Evolutionary conservation across 1,140 invertebrate genomes (phyloP), one percentile per base, ranked within the genome.

Genomic region (Vollenhovia emeryi): DNA sequence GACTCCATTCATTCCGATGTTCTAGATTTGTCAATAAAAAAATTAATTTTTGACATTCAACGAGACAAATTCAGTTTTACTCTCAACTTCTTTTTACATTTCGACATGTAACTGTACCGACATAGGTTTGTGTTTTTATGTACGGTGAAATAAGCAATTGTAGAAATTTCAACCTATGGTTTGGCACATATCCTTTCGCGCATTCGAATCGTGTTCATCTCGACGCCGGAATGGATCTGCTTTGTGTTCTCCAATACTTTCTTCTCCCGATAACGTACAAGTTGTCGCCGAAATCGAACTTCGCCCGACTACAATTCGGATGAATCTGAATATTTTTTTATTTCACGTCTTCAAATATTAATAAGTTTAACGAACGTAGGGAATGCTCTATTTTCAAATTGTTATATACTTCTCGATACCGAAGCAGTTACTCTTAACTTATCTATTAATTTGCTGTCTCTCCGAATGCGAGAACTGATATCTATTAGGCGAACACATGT

Each of bases 201-300:
- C 33, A 74, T 74, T 74, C 27, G 18, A 62, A 18, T 62, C 57
- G 40, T 40, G 57, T 76, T 18, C 18, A 62, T 6, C 4, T 57
- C 50, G n/a, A 57, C n/a, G 69, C 50, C 69, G 11, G 33, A 15
- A 74, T 74, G 21, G 33, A 74, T 33, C 50, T 73, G 50, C 15
- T 13, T 43, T 11, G 7, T 18, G 40, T 75, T 71, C 8, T 59
- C 18, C 11, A 24, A 78, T 48, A 50, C 6, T 78, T 78, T 48
- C 33, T 30, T 13, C 13, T 24, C 18, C 11, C 24, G 30, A 50
- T 50, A 55, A 66, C 57, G 11, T 21, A n/a, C 45, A 36, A 75
- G 36, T 30, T 59, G 11, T 40, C 21, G 40, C 36, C 11, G 9
- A 43, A 43, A 43, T 13, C 11, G 18, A 36, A 7, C 2, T 33